Evolutionary conservation across 2,888 invertebrate species (phyloP).

Genomic region (Eristalinus aeneus): DNA sequence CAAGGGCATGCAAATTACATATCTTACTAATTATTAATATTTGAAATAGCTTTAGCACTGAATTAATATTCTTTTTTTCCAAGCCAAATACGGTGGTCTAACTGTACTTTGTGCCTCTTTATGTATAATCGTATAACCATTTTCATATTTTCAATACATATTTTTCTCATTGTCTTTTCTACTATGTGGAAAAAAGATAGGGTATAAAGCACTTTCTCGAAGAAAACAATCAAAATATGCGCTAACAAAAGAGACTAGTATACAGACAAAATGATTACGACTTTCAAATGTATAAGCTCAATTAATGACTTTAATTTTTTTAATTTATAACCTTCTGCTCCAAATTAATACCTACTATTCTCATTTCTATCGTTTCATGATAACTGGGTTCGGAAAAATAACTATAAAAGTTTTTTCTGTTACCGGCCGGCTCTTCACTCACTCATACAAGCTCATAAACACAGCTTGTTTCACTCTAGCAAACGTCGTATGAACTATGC

Average conservation of each 20-base stretch:
- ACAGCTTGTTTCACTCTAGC: constrained; percentile 14
- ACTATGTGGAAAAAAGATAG: constrained; percentile 17
- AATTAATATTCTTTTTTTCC: background rate
- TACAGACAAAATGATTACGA: background rate
- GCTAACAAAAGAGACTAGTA: constrained; percentile 35
- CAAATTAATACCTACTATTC: constrained; percentile 25
- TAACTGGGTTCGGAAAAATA: constrained; percentile 7
- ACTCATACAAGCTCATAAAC: background rate
- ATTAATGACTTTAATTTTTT: constrained; percentile 2
- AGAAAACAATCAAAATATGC: constrained; percentile 29
- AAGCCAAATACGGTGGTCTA: background rate
- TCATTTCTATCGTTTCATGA: constrained; percentile 46
- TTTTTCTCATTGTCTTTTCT: background rate
- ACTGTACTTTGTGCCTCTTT: constrained; percentile 45
- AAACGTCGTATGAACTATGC: constrained; percentile 4
- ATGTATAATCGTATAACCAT: constrained; percentile 20
- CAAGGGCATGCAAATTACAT: constrained; percentile 32
- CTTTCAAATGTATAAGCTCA: background rate
- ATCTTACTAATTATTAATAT: background rate
- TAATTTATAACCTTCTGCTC: constrained; percentile 20
- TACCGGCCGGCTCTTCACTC: constrained; percentile 49
- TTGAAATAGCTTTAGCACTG: background rate
- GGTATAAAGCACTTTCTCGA: constrained; percentile 48
- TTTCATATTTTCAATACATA: constrained; percentile 41
- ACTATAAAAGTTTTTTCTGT: background rate